phyloP scores from a whole-genome alignment of 2,797 vertebrate species.

The Clarias platycephalus region DNA sequence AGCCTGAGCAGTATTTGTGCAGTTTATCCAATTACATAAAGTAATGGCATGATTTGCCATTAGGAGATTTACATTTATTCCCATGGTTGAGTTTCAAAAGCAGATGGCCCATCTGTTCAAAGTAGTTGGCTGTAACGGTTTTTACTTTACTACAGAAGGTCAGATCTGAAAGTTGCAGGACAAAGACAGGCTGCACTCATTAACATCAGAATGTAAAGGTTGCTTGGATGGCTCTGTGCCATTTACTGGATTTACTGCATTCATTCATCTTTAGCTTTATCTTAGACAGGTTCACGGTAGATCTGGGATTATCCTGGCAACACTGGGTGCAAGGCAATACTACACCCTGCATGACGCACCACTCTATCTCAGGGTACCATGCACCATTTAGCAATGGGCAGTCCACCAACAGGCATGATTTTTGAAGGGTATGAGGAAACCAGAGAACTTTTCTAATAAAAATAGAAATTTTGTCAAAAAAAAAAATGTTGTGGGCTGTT shows the following conservation, averaged over 20 bases:
- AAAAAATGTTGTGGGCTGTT: background rate
- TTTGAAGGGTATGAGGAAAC: background rate
- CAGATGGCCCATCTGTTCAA: background rate
- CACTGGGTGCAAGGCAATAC: background rate
- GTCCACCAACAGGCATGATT: background rate
- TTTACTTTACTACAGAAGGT: background rate
- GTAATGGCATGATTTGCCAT: background rate
- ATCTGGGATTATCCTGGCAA: background rate
- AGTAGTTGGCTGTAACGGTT: background rate
- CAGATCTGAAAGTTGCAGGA: background rate
- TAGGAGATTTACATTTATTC: background rate
- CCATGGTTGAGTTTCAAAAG: background rate
- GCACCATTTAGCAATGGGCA: background rate
- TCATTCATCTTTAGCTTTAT: background rate
- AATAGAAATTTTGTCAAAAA: background rate
- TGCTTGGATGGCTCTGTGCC: background rate
- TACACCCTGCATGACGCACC: background rate
- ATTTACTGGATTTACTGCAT: background rate
- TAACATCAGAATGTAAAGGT: background rate
- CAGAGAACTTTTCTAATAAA: background rate
- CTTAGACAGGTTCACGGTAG: background rate
- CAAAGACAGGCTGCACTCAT: background rate
- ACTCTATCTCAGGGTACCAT: background rate
- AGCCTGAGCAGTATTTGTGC: background rate
- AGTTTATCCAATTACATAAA: background rate